Evolutionary conservation across 2,113 vertebrate genomes (phyloP).

Genomic region (Ammodytes dubius): DNA sequence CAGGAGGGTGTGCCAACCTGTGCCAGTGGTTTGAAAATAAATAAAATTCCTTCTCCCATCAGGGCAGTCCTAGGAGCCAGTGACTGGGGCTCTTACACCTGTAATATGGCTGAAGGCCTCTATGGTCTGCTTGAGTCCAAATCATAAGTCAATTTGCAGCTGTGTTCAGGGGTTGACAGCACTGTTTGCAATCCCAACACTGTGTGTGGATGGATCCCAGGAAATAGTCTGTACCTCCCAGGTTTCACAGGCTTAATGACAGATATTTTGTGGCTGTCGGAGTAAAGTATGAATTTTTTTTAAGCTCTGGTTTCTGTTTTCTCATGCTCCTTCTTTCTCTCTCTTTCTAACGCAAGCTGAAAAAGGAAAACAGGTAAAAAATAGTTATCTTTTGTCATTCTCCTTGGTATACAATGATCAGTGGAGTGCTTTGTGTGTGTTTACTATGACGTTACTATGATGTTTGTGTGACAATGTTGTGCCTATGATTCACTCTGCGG

Average conservation of each 20-base stretch:
- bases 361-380: conserved; percentile 82
- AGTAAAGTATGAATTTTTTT: conserved; percentile 37
- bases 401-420: background rate
- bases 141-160: conserved; percentile 49
- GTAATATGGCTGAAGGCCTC: conserved; percentile 44
- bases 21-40: conserved; percentile 76
- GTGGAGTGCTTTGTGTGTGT: conserved; percentile 30
- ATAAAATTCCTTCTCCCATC: conserved; percentile 65
- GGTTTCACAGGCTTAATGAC: conserved; percentile 56
- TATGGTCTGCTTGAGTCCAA: conserved; percentile 26
- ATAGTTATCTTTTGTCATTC: conserved; percentile 13
- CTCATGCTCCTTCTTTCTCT: conserved; percentile 40
- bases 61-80: conserved; percentile 46
- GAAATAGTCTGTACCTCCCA: conserved; percentile 60
- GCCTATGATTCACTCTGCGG: conserved; percentile 23
- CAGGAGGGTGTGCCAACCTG: conserved; percentile 83
- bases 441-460: conserved; percentile 30
- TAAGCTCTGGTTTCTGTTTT: conserved; percentile 32
- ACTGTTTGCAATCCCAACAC: conserved; percentile 39
- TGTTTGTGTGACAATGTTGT: conserved; percentile 28
- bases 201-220: conserved; percentile 61
- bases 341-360: conserved; percentile 69
- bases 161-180: conserved; percentile 60
- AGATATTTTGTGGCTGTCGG: conserved; percentile 39
- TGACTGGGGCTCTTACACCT: conserved; percentile 67